Percentiles rank a stretch among this genome's conserved stretches.
Conservation (phyloP, 1,140 invertebrate genomes). For the Samia ricini region DNA sequence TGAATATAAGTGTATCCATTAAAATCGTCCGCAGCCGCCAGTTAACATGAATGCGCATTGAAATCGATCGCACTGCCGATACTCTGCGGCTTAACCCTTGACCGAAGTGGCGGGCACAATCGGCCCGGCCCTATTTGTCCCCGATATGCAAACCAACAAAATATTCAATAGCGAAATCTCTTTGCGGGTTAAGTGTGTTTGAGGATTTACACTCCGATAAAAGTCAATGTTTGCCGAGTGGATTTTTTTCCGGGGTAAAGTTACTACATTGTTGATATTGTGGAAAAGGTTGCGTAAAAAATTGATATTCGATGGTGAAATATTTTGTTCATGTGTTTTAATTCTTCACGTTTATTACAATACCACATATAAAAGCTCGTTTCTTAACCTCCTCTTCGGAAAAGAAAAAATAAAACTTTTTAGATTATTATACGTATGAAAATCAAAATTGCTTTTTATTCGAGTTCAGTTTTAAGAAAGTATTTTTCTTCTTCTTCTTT, state of each 20-base stretch:
- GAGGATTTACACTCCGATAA: constrained; percentile 1
- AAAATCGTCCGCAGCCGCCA: not conserved
- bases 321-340: too few relatives aligned
- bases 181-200: constrained; percentile 9
- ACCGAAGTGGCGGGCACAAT: constrained; percentile 1
- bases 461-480: too few relatives aligned
- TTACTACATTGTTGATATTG: not conserved
- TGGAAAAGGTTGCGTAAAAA: not conserved
- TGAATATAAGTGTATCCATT: not conserved
- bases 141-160: constrained; percentile 8
- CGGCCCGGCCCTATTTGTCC: constrained; percentile 1
- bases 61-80: constrained; percentile 3
- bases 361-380: too few relatives aligned
- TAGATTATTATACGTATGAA: too few relatives aligned
- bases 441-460: too few relatives aligned
- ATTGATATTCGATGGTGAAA: not conserved
- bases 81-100: constrained; percentile 7
- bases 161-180: constrained; percentile 9
- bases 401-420: too few relatives aligned
- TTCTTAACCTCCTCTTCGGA: too few relatives aligned
- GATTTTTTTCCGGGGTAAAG: constrained; percentile 6
- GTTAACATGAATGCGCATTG: not conserved
- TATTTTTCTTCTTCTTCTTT: too few relatives aligned
- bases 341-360: too few relatives aligned
- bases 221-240: constrained; percentile 4